Percentiles rank a stretch among this genome's conserved stretches.
Conservation (phyloP, 64 coral and sea anemone species). For the Cladopsammia gracilis region DNA sequence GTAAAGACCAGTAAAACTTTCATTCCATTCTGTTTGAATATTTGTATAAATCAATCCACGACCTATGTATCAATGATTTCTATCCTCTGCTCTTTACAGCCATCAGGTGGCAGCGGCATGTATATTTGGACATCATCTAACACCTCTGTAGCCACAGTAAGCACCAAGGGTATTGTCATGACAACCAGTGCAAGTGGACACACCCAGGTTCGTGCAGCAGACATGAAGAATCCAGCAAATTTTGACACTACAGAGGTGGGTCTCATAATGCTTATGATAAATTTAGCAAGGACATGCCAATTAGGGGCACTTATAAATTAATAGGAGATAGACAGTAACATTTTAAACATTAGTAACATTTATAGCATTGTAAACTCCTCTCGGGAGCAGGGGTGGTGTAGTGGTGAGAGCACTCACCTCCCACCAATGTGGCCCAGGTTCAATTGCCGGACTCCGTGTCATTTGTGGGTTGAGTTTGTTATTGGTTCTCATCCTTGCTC, state of each 20-base stretch:
- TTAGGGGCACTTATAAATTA: no score
- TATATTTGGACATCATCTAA: constrained; percentile 94
- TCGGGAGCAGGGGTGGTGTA: no score
- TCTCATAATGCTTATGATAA: background rate
- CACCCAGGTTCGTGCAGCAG: constrained; percentile 87
- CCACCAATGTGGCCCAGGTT: no score
- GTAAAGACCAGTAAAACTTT: no score
- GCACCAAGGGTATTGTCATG: constrained; percentile 82
- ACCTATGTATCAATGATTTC: background rate
- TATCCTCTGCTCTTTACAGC: constrained; percentile 46
- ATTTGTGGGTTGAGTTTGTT: no score
- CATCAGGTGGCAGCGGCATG: constrained; percentile 88
- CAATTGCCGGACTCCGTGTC: no score
- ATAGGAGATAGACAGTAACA: no score
- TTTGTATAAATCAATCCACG: background rate
- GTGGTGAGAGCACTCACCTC: no score
- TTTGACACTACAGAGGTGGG: constrained; percentile 89
- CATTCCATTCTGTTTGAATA: no score
- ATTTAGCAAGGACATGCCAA: background rate
- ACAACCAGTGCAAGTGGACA: constrained; percentile 83
- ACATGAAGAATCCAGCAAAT: constrained; percentile 86
- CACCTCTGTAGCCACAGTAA: constrained; percentile 86
- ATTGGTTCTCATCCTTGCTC: no score
- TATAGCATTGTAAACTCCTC: no score
- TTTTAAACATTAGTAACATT: no score